Evolutionary conservation across 2,797 vertebrate genomes (phyloP), one percentile per base, ranked within the genome.

Genomic region (Rhinichthys osculus): DNA sequence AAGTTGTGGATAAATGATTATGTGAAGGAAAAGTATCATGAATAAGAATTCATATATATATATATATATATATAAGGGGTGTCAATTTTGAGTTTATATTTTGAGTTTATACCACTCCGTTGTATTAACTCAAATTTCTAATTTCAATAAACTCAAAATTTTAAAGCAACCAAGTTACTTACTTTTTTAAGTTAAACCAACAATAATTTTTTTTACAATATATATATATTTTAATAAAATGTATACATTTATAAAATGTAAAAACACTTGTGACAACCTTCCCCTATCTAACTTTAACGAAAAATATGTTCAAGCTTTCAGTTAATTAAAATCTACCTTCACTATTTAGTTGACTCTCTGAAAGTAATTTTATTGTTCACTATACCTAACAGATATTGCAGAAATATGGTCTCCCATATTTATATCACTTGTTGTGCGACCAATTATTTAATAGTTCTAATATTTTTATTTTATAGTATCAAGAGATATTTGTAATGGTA

Each of bases 401-500:
- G 33, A 66, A 66, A 33, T 4, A 66, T 17, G 5, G 19, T 70
- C 35, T 70, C 17, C 35, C 35, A 40, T 52, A 35, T 54, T 77
- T 77, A 33, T 54, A 9, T 69, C 21, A 54, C 7, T 27, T 86
- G 64, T 74, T 23, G 52, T 69, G 27, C 5, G 33, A 78, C 50
- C 30, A 79, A 82, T 57, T 13, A 62, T 78, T 76, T 62, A 30
- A 59, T 82, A 44, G 69, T 50, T 77, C 78, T 64, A 27, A 72
- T 33, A 72, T 66, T 72, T 89, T 74, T 50, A 74, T 82, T 82
- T 87, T 70, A 50, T 50, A 44, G 27, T 54, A 66, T 11, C 21
- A 76, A 76, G 62, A 66, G 66, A 62, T 66, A 87, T 70, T 70
- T 57, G 86, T 83, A 85, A 87, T 44, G 57, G 14, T 73, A 85